These are phyloP conservation scores for Amazona vittata DNA, from an alignment of 2,113 vertebrate species.

Conservation along the genomic window DNA sequence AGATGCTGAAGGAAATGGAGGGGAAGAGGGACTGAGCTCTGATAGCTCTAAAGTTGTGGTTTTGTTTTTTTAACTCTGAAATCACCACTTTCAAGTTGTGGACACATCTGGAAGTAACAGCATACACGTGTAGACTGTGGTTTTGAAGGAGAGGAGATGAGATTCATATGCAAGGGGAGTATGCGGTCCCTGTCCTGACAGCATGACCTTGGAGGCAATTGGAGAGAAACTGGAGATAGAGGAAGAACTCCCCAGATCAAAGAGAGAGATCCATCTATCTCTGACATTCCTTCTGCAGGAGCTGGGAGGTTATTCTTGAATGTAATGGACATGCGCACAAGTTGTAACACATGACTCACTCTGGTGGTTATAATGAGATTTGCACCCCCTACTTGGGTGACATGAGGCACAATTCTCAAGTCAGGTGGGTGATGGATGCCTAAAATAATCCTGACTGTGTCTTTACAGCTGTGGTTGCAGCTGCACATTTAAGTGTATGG, in stretches of 20 bases:
- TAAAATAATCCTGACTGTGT: conserved; percentile 26
- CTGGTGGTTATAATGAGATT: conserved; percentile 55
- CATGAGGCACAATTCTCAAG: conserved; percentile 15
- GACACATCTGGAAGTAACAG: conserved; percentile 68
- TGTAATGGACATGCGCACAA: background rate
- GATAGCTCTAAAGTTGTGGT: background rate
- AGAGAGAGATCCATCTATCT: conserved; percentile 21
- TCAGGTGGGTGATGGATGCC: conserved; percentile 1
- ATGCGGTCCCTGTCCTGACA: background rate
- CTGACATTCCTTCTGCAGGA: background rate
- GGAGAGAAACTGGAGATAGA: conserved; percentile 16
- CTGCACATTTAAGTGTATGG: background rate
- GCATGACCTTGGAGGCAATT: conserved; percentile 6
- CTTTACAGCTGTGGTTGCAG: conserved; percentile 39
- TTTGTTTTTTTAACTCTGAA: background rate
- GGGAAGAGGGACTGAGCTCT: background rate
- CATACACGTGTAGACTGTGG: conserved; percentile 47
- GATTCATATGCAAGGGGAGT: background rate
- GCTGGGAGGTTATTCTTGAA: background rate
- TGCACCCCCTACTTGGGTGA: conserved; percentile 18
- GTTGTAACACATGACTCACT: conserved; percentile 48
- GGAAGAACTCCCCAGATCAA: conserved; percentile 22
- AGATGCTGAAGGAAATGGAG: background rate
- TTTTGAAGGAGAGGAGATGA: conserved; percentile 12
- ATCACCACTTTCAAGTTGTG: conserved; percentile 51